Conservation (phyloP, 1,140 invertebrate species). For the Brachionus manjavacas region DNA sequence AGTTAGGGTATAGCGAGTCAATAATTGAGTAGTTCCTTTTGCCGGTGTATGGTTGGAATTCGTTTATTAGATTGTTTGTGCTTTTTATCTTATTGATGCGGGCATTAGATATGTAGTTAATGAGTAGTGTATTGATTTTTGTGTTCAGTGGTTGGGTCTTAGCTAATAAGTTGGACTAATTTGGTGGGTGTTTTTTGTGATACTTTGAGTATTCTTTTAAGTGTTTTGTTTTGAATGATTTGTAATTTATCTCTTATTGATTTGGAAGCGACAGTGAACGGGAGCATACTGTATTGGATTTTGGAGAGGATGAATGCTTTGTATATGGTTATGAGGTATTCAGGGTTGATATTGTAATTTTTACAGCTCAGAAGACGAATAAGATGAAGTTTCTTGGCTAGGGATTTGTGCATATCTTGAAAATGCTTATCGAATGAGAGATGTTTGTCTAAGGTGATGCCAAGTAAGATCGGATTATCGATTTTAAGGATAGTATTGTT, state of each 20-base stretch:
- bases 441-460: background rate
- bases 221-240: background rate
- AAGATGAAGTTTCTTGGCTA: background rate
- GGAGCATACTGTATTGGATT: background rate
- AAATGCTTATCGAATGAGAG: background rate
- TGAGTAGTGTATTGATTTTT: too few relatives aligned
- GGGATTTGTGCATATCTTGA: background rate
- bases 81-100: background rate
- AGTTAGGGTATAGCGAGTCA: background rate
- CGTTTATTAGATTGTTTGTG: background rate
- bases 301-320: background rate
- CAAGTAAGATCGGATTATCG: background rate
- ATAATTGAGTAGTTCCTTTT: background rate
- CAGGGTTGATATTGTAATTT: background rate
- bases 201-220: background rate
- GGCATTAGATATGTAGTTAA: too few relatives aligned
- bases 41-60: background rate
- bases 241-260: background rate
- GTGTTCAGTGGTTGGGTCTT: background rate
- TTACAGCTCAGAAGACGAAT: background rate
- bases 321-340: background rate
- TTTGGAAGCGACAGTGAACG: background rate
- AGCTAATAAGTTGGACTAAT: background rate
- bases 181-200: background rate
- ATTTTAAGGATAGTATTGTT: background rate